phyloP scores from a whole-genome alignment of 37 sponge, comb jelly and placozoan genomes.

The Sycon ciliatum region DNA sequence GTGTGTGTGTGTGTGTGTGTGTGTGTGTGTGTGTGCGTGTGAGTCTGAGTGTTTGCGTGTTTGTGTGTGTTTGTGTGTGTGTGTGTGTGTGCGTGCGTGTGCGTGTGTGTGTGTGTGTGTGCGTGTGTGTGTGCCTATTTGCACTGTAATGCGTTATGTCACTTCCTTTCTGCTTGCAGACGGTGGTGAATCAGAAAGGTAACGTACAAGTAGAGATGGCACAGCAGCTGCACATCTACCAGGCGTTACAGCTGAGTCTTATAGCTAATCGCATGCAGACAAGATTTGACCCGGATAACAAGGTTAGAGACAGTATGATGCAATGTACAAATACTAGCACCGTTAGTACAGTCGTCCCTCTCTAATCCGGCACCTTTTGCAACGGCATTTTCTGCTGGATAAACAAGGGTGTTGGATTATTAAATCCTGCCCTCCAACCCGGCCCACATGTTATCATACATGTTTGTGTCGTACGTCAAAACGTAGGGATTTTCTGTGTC shows the following conservation, averaged over 20 bases:
- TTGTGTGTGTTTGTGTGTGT: slow-evolving; percentile 20
- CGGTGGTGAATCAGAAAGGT: too few relatives aligned
- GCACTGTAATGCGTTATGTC: background rate
- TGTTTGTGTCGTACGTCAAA: too few relatives aligned
- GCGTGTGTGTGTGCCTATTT: slow-evolving; percentile 11
- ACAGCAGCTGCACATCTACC: slow-evolving; percentile 12
- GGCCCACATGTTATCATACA: too few relatives aligned
- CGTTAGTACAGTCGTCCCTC: too few relatives aligned
- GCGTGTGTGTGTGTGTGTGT: slow-evolving; percentile 25
- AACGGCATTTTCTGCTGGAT: too few relatives aligned
- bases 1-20: slow-evolving; percentile 21
- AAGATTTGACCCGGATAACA: slow-evolving; percentile 23
- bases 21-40: slow-evolving; percentile 22
- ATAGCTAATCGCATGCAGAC: slow-evolving; percentile 42
- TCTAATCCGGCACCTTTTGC: too few relatives aligned
- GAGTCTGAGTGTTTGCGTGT: slow-evolving; percentile 22
- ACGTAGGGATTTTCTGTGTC: too few relatives aligned
- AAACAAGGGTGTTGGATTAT: too few relatives aligned
- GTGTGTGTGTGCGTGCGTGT: slow-evolving; percentile 18
- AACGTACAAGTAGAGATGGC: too few relatives aligned
- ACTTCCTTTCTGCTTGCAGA: background rate
- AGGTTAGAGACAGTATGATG: too few relatives aligned
- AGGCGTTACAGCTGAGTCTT: slow-evolving; percentile 36
- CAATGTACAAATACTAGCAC: too few relatives aligned
- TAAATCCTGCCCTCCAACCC: too few relatives aligned